Base-by-base conservation (phyloP, 1,140 invertebrate species). In the Tetramorium alpestre region DNA sequence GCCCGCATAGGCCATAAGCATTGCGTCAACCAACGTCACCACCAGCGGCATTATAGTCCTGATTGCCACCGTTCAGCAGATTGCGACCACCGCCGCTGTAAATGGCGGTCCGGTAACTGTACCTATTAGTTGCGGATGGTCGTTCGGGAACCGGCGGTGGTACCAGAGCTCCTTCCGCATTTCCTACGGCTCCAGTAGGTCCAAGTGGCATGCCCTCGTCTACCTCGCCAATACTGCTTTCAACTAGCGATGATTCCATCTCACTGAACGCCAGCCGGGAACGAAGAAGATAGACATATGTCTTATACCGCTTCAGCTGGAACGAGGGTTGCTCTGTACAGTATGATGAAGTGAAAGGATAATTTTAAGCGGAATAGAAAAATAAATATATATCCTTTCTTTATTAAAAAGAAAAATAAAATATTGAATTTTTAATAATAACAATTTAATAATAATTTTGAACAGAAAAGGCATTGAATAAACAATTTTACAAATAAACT, bases 241-340 rank as follows among this genome's bases (percentile, higher is more conserved):
- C 97, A n/a, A 96, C 96, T 56, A 97, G 90, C 54, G 96, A 96
- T 41, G 96, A 96, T 82, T 97, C 97, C 70, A 97, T 94, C 87
- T 97, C 97, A 0, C 96, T 96, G 88, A 96, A 96, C 11, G 96
- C 95, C 89, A 98, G 95, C 88, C 97, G 97, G 80, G 97, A 97
- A 80, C 97, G 97, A 88, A 99, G 96, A 86, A 98, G 96, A 93
- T 97, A 97, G 5, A 97, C 96, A 94, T 99, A 99, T 0, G 98
- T 98, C 92, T 97, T 97, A 95, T 99, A 99, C 90, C 98, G 96
- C 94, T 98, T 98, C 90, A 98, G 94, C 98, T 99, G 95, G n/a
- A 95, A 94, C 47, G 47, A 81, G 62, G 47, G 47, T 69, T 81
- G 77, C 44, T 80, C 64, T 78, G 44, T 69, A 80, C 47, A 54